These are phyloP conservation scores for Elegia similella DNA, from an alignment of 2,888 invertebrate genomes.

Conservation along the genomic window DNA sequence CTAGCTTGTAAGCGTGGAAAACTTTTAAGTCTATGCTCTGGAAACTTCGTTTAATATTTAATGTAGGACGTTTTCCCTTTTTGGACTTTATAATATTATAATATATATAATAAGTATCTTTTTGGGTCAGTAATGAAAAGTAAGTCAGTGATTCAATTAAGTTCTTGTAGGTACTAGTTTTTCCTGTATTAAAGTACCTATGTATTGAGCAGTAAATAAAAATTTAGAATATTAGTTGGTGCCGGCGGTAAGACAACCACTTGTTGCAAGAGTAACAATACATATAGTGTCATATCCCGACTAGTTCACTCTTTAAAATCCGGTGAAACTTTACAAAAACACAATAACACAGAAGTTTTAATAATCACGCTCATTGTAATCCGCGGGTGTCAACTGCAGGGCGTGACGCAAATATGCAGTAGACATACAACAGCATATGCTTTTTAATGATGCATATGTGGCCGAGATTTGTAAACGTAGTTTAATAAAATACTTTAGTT, in stretches of 20 bases:
- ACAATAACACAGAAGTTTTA: neutral
- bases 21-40: neutral
- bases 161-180: no score
- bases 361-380: slow-evolving; percentile 4
- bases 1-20: neutral
- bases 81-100: neutral
- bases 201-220: no score
- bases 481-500: no score
- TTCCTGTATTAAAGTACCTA: no score
- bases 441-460: no score
- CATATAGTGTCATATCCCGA: neutral
- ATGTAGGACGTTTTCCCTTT: neutral
- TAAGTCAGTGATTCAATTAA: no score
- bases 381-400: slow-evolving; percentile 9
- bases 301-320: neutral
- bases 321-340: neutral
- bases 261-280: neutral
- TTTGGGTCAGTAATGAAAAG: no score
- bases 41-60: slow-evolving; percentile 2
- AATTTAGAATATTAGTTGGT: neutral
- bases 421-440: slow-evolving; percentile 3
- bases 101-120: no score
- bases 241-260: neutral
- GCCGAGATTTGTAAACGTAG: no score
- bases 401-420: slow-evolving; percentile 8